A percentile compares a stretch with the other conserved stretches of the same genome.
phyloP scores from a whole-genome alignment of 2,113 vertebrate genomes.

The Madoqua kirkii region DNA sequence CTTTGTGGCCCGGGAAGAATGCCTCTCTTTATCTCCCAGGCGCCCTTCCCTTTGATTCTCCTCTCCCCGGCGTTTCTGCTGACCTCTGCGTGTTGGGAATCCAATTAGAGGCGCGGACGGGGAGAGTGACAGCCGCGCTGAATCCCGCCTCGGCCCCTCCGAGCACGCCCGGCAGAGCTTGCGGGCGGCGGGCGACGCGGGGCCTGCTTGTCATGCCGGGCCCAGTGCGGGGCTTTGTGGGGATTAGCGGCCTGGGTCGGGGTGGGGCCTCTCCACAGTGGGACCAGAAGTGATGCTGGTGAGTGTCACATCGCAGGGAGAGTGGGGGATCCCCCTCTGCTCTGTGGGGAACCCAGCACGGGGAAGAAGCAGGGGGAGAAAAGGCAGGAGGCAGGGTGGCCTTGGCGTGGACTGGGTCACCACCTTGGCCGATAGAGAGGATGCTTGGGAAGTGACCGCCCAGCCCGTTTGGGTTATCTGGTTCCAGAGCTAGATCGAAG shows the following conservation, averaged over 20 bases:
- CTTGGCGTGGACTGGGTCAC: not conserved
- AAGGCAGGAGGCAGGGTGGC: not conserved
- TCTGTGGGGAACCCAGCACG: not conserved
- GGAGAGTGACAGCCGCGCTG: conserved; percentile 61
- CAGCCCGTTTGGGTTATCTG: not conserved
- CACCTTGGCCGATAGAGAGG: not conserved
- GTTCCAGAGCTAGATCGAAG: not conserved
- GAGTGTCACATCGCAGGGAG: conserved; percentile 27
- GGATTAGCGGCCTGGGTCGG: conserved; percentile 54
- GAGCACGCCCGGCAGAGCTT: conserved; percentile 51
- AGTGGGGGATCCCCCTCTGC: not conserved
- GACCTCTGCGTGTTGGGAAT: conserved; percentile 78
- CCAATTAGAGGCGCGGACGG: conserved; percentile 69
- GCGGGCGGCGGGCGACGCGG: not conserved
- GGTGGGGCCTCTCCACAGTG: conserved; percentile 40
- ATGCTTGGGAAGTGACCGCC: not conserved
- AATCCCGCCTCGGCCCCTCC: conserved; percentile 58
- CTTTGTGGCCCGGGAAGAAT: conserved; percentile 77
- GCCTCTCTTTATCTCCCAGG: conserved; percentile 68
- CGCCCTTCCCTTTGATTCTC: conserved; percentile 74
- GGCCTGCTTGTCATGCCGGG: conserved; percentile 39
- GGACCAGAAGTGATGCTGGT: conserved; percentile 63
- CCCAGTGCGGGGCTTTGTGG: conserved; percentile 44
- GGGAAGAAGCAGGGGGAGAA: not conserved
- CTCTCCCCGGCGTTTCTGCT: conserved; percentile 70